Conservation (phyloP, 2,888 invertebrate species). For the Dryadula phaetusa region DNA sequence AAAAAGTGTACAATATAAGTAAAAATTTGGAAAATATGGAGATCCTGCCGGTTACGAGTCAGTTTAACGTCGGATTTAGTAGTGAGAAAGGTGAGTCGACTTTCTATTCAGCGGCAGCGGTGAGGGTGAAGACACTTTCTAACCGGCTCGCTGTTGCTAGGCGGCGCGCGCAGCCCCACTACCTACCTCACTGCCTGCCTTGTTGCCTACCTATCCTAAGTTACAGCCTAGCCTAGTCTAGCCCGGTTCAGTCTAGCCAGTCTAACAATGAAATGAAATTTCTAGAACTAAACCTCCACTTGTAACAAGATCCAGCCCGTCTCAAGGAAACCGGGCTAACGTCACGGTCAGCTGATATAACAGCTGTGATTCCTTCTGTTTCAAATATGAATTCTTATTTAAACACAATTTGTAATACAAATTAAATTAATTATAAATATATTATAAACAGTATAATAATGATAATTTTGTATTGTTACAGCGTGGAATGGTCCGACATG, state of each 20-base stretch:
- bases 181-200: conserved; percentile 31
- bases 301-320: conserved; percentile 21
- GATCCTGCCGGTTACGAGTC: conserved; percentile 91
- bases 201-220: neutral
- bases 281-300: neutral
- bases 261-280: conserved; percentile 11
- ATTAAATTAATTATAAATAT: neutral
- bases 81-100: conserved; percentile 88
- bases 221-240: neutral
- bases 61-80: conserved; percentile 90
- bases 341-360: conserved; percentile 69
- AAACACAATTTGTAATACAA: neutral
- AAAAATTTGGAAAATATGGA: conserved; percentile 88
- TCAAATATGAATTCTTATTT: conserved; percentile 10
- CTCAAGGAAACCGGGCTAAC: conserved; percentile 32
- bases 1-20: conserved; percentile 84
- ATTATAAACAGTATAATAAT: conserved; percentile 44
- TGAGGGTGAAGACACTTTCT: conserved; percentile 73
- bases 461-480: conserved; percentile 63
- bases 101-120: conserved; percentile 69
- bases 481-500: conserved; percentile 78
- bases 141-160: conserved; percentile 73
- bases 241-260: neutral
- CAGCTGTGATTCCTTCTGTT: conserved; percentile 67
- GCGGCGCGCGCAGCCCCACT: conserved; percentile 71